Conservation (phyloP, 2,113 vertebrate species). For the Pholis gunnellus region DNA sequence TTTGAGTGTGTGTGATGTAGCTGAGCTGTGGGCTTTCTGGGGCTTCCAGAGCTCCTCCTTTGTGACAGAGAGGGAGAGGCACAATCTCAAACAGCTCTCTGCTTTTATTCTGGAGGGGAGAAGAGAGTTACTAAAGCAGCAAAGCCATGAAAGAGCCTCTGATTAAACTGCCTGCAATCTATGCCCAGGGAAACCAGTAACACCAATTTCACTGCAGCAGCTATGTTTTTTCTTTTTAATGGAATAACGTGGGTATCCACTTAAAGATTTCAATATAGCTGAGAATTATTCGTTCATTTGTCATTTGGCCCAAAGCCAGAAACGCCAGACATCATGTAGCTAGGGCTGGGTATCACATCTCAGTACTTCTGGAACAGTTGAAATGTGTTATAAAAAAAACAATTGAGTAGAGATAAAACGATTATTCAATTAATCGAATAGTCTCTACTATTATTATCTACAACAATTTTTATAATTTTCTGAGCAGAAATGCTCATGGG, state of each 20-base stretch:
- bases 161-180: conserved; percentile 47
- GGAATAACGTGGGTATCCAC: neutral
- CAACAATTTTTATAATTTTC: too few relatives aligned
- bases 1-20: conserved; percentile 29
- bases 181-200: conserved; percentile 22
- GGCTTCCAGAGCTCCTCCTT: conserved; percentile 54
- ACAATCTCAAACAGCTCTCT: conserved; percentile 34
- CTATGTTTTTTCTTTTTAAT: neutral
- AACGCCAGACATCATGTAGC: neutral
- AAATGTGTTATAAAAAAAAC: neutral
- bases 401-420: neutral
- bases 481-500: neutral
- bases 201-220: conserved; percentile 13
- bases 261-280: neutral
- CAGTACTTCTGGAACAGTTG: neutral
- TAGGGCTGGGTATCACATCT: too few relatives aligned
- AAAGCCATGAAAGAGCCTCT: conserved; percentile 45
- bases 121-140: conserved; percentile 37
- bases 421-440: neutral
- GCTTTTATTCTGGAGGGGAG: conserved; percentile 49
- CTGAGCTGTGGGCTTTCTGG: conserved; percentile 45
- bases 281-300: neutral
- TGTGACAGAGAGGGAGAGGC: conserved; percentile 47
- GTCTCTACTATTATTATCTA: too few relatives aligned
- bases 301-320: neutral